Evolutionary conservation across 2,113 vertebrate genomes (phyloP).

Genomic region (Saccopteryx bilineata): DNA sequence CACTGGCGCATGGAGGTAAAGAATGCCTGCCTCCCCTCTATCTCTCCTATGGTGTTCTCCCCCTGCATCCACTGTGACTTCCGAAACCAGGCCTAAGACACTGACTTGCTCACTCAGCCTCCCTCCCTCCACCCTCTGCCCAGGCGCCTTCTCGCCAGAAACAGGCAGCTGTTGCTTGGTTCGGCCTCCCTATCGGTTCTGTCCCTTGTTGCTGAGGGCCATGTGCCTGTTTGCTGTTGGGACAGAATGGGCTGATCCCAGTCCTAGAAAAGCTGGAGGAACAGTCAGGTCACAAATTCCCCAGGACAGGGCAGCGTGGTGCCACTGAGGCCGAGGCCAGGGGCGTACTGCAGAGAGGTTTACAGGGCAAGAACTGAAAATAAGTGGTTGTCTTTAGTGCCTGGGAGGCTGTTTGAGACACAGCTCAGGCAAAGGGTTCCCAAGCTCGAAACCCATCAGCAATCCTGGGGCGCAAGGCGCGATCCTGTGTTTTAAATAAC

Average conservation of each 20-base stretch:
- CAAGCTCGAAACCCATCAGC: background rate
- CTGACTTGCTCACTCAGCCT: background rate
- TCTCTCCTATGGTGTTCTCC: background rate
- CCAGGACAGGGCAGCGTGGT: background rate
- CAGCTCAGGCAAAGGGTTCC: background rate
- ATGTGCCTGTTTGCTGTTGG: background rate
- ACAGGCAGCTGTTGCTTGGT: background rate
- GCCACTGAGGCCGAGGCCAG: background rate
- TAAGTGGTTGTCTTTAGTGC: background rate
- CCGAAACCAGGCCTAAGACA: background rate
- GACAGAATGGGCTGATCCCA: background rate
- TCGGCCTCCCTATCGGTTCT: background rate
- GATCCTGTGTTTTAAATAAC: background rate
- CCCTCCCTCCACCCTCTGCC: background rate
- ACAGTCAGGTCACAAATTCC: background rate
- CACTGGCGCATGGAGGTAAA: background rate
- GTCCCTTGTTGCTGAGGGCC: background rate
- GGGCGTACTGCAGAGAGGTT: background rate
- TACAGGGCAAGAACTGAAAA: background rate
- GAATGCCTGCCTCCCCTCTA: background rate
- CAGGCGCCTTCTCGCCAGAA: background rate
- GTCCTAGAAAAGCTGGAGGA: background rate
- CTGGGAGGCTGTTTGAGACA: background rate
- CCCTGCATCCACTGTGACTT: background rate
- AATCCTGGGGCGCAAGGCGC: background rate